Conservation (phyloP, 2,113 vertebrate species). For the Monarcha castaneiventris region DNA sequence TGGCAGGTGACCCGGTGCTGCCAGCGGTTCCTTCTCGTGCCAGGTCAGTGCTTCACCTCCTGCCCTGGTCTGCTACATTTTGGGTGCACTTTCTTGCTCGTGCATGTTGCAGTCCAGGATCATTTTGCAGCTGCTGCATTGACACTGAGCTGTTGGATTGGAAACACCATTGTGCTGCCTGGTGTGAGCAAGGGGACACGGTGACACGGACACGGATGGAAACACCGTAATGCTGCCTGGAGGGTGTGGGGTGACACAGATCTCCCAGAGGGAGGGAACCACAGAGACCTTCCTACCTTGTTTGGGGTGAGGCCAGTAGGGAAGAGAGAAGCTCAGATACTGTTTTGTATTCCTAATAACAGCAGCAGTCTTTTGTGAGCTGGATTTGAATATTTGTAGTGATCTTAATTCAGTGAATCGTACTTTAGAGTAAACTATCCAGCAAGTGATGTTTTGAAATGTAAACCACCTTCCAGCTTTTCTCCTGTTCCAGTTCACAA, state of each 20-base stretch:
- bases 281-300: not conserved
- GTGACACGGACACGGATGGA: not conserved
- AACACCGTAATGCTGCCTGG: fast-evolving
- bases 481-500: not conserved
- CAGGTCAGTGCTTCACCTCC: not conserved
- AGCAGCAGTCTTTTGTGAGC: not conserved
- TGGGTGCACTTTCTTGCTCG: not conserved
- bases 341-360: not conserved
- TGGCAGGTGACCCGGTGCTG: not conserved
- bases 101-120: not conserved
- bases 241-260: fast-evolving
- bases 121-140: not conserved
- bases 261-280: not conserved
- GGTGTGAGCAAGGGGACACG: not conserved
- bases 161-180: not conserved
- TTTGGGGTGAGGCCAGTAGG: not conserved
- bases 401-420: not conserved
- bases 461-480: not conserved
- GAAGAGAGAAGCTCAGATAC: not conserved
- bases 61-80: not conserved
- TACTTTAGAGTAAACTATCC: not conserved
- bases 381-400: not conserved
- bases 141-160: not conserved
- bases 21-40: not conserved
- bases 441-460: not conserved